phyloP scores from a whole-genome alignment of 2,888 invertebrate species.

The Calameuta pallipes region DNA sequence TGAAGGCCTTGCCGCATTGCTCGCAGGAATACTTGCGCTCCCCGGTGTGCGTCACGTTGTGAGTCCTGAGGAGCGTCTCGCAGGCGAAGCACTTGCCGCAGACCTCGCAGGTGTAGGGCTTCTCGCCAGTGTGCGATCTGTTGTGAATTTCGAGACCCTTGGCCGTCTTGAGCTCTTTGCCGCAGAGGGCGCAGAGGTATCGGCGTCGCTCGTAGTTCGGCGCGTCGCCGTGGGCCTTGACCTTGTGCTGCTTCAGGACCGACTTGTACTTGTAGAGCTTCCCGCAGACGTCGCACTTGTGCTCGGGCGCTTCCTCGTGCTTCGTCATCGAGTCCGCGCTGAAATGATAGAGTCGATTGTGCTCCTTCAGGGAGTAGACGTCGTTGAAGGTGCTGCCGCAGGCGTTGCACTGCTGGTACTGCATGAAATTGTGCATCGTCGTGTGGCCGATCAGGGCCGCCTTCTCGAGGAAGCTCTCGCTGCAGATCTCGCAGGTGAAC shows the following conservation, averaged over 20 bases:
- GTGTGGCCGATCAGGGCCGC: conserved; percentile 40
- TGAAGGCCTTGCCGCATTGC: conserved; percentile 71
- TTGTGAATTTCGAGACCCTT: conserved; percentile 57
- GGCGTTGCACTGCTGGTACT: conserved; percentile 46
- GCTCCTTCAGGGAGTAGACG: conserved; percentile 45
- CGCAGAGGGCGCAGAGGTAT: conserved; percentile 52
- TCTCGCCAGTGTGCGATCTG: conserved; percentile 57
- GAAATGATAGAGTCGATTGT: conserved; percentile 33
- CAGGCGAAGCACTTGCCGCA: conserved; percentile 56
- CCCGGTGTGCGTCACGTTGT: conserved; percentile 71
- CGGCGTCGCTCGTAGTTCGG: conserved; percentile 43
- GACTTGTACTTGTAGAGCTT: conserved; percentile 49
- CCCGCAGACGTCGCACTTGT: conserved; percentile 46
- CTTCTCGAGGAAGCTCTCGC: conserved; percentile 42
- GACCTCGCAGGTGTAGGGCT: conserved; percentile 51
- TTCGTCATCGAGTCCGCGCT: conserved; percentile 13
- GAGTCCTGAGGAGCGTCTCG: conserved; percentile 66
- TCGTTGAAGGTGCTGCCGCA: conserved; percentile 49
- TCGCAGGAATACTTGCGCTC: conserved; percentile 70
- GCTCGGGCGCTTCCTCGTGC: conserved; percentile 21
- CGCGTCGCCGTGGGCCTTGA: conserved; percentile 41
- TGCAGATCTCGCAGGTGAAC: conserved; percentile 47
- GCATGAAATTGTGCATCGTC: conserved; percentile 45
- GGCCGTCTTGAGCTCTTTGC: conserved; percentile 54
- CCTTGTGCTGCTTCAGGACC: conserved; percentile 49